These are phyloP conservation scores for Drosophila takahashii DNA, from an alignment of 1,140 invertebrate species.

Conservation along the genomic window DNA sequence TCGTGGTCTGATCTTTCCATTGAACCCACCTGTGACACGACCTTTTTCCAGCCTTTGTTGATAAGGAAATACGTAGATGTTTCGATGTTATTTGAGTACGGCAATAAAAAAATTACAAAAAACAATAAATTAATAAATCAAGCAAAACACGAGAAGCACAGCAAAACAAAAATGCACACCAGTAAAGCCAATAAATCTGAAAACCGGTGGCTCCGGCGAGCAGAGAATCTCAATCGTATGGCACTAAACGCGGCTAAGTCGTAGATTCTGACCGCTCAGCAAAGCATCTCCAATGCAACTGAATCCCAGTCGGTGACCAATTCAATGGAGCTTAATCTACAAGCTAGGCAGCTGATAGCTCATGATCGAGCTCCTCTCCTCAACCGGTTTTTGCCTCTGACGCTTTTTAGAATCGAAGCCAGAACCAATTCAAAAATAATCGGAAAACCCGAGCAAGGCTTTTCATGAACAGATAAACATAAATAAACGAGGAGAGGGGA, in stretches of 20 bases:
- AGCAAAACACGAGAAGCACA: constrained; percentile 1
- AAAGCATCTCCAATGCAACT: constrained; percentile 31
- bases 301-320: neutral
- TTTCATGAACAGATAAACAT: neutral
- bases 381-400: constrained; percentile 15
- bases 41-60: constrained; percentile 19
- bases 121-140: constrained; percentile 8
- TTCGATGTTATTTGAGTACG: neutral
- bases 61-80: constrained; percentile 15
- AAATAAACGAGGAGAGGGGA: neutral
- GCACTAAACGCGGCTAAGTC: constrained; percentile 3
- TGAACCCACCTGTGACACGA: constrained; percentile 45
- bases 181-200: neutral
- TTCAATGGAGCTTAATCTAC: neutral
- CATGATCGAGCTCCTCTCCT: neutral
- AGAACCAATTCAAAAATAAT: constrained; percentile 1
- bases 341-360: neutral
- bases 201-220: constrained; percentile 19
- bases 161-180: constrained; percentile 1
- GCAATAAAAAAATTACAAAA: neutral
- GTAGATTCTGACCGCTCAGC: constrained; percentile 28
- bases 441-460: constrained; percentile 13
- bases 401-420: constrained; percentile 6
- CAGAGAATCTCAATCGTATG: neutral
- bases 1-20: neutral